Conservation (phyloP, 2,797 vertebrate genomes). For the Halcyon leucocephala region DNA sequence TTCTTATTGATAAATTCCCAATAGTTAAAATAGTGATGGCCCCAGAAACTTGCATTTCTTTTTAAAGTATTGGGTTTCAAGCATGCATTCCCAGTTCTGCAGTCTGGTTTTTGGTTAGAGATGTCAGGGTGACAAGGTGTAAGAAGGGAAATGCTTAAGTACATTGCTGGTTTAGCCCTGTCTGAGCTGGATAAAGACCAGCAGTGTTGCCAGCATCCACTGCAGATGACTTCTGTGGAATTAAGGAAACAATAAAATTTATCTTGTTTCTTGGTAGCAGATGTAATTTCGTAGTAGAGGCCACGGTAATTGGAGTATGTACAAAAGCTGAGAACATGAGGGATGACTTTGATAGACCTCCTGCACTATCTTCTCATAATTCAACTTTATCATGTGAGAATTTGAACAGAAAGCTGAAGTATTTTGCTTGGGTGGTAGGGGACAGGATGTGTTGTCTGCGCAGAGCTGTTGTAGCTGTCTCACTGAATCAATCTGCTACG, state of each 20-base stretch:
- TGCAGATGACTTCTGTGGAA: not conserved
- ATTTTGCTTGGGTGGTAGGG: not conserved
- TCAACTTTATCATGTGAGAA: not conserved
- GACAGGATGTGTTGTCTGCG: not conserved
- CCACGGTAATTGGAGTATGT: not conserved
- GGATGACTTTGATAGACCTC: not conserved
- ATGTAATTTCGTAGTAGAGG: not conserved
- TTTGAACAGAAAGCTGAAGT: not conserved
- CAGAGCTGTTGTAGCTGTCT: rapidly evolving
- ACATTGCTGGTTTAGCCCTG: not conserved
- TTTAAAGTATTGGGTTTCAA: not conserved
- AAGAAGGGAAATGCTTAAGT: not conserved
- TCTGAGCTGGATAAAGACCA: not conserved
- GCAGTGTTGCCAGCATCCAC: not conserved
- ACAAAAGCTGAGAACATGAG: not conserved
- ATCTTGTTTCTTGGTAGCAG: not conserved
- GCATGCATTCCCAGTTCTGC: not conserved
- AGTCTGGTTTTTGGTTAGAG: not conserved
- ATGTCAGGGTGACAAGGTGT: not conserved
- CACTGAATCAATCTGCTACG: rapidly evolving
- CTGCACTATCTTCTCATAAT: not conserved
- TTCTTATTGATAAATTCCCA: not conserved
- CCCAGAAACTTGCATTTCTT: no score
- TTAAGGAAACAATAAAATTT: not conserved
- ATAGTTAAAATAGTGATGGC: not conserved